Percentiles rank a stretch among this genome's conserved stretches.
Conservation (phyloP, 30 jellyfish, hydroid and myxozoan species). For the Cassiopea andromeda region DNA sequence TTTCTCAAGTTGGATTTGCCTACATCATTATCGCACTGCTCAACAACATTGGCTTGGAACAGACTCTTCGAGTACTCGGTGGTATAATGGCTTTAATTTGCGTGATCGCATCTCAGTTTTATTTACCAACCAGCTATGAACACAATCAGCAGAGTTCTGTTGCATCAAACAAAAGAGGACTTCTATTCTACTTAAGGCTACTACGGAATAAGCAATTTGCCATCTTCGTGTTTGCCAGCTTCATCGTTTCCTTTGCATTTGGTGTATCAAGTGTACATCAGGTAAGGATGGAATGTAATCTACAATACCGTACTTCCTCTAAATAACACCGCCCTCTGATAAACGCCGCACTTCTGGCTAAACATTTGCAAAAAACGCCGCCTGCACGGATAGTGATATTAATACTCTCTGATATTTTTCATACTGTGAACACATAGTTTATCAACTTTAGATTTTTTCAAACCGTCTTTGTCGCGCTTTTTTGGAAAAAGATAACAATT, state of each 20-base stretch:
- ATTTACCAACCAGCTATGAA: conserved; percentile 30
- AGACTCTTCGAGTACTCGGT: conserved; percentile 14
- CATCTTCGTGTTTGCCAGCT: conserved; percentile 13
- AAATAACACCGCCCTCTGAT: too few relatives aligned
- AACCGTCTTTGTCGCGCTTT: too few relatives aligned
- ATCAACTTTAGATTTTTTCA: too few relatives aligned
- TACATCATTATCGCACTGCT: conserved; percentile 16
- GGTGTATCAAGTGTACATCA: conserved; percentile 17
- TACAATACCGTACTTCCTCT: too few relatives aligned
- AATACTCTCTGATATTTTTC: too few relatives aligned
- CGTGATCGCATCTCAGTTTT: conserved; percentile 7
- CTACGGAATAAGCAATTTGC: conserved; percentile 7
- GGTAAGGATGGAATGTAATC: too few relatives aligned
- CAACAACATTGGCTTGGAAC: conserved; percentile 1
- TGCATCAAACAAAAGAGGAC: not conserved
- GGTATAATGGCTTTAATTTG: not conserved
- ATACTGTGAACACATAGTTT: too few relatives aligned
- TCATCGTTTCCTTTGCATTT: conserved; percentile 6
- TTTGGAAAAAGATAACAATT: too few relatives aligned
- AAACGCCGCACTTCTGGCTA: too few relatives aligned
- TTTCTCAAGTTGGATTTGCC: conserved; percentile 40
- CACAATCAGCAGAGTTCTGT: not conserved
- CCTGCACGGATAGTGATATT: too few relatives aligned
- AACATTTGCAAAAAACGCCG: too few relatives aligned
- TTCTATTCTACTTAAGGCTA: not conserved